Evolutionary conservation across 64 coral and sea anemone genomes (phyloP).

Genomic region (Stylophora pistillata): DNA sequence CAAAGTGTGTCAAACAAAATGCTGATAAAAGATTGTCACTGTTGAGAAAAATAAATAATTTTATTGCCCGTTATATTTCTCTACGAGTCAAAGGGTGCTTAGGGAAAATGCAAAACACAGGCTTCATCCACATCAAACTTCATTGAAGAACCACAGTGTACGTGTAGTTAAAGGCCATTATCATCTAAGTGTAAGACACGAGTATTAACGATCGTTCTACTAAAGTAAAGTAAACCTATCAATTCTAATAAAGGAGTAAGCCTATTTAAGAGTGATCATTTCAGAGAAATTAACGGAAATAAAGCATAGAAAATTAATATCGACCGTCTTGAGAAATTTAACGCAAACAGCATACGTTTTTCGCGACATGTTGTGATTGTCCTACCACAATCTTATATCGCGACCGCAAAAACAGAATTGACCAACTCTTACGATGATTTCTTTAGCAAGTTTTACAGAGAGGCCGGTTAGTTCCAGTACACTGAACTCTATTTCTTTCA

Average conservation of each 20-base stretch:
- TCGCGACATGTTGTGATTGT: not conserved
- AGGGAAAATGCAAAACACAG: not conserved
- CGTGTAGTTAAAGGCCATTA: no score
- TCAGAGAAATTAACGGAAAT: not conserved
- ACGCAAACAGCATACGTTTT: not conserved
- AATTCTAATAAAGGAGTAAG: not conserved
- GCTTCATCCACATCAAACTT: not conserved
- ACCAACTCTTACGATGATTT: not conserved
- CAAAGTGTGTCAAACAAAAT: not conserved
- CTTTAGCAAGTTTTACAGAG: not conserved
- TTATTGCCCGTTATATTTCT: not conserved
- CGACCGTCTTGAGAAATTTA: not conserved
- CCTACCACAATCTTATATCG: not conserved
- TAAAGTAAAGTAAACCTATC: not conserved
- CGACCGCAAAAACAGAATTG: not conserved
- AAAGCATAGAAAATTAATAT: conserved; percentile 9
- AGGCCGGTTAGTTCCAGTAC: not conserved
- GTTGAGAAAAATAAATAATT: not conserved
- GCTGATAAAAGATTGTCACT: not conserved
- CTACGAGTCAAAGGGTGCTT: not conserved
- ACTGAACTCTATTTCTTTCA: not conserved
- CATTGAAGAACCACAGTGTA: no score
- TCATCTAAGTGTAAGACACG: not conserved
- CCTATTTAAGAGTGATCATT: conserved; percentile 4
- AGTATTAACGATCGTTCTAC: not conserved